phyloP scores from a whole-genome alignment of 1,140 invertebrate genomes.

The Cataglyphis hispanica region DNA sequence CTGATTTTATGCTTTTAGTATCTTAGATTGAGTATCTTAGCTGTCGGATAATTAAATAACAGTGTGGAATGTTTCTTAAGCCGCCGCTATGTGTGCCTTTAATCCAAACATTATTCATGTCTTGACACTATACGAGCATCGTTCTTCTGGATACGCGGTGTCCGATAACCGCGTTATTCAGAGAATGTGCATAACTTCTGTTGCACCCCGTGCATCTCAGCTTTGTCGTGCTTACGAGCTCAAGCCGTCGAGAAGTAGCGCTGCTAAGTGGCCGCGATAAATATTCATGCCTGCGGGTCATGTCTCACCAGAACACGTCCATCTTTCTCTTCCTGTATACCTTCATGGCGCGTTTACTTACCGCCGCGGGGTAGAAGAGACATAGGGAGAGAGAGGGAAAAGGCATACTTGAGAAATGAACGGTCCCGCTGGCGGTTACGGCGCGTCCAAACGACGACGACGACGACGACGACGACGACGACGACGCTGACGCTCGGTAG shows the following conservation, averaged over 20 bases:
- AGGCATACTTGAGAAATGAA: conserved; percentile 54
- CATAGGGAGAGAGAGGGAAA: neutral
- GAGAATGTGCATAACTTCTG: conserved; percentile 42
- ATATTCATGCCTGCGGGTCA: conserved; percentile 72
- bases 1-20: neutral
- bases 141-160: neutral
- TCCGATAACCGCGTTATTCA: neutral
- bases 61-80: neutral
- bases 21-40: neutral
- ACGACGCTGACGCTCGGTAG: conserved; percentile 47
- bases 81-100: neutral
- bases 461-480: conserved; percentile 36
- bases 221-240: conserved; percentile 53
- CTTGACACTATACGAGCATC: neutral
- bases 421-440: conserved; percentile 59
- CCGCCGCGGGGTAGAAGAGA: neutral
- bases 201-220: conserved; percentile 25
- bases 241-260: conserved; percentile 60
- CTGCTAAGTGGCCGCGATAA: conserved; percentile 70
- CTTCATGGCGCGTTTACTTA: conserved; percentile 65
- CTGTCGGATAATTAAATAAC: neutral
- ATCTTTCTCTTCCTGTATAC: conserved; percentile 58
- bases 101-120: neutral
- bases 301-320: conserved; percentile 51
- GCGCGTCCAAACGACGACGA: conserved; percentile 24